Percentiles rank a stretch among this genome's conserved stretches.
These are phyloP conservation scores for Porites lutea DNA, from an alignment of 64 coral and sea anemone species.

Conservation along the genomic window DNA sequence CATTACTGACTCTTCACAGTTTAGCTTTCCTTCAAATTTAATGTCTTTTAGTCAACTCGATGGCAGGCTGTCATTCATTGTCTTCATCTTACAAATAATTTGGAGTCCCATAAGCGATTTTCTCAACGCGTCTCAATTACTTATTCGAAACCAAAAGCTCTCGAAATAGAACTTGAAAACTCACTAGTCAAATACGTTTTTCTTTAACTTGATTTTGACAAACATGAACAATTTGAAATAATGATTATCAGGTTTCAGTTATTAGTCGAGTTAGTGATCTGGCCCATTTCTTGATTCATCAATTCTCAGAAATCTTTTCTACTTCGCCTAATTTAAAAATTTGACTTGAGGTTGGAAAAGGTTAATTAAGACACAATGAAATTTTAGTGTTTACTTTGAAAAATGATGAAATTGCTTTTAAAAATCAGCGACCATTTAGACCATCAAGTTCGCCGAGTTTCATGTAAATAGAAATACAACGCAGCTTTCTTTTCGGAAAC, in stretches of 20 bases:
- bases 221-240: no score
- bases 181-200: no score
- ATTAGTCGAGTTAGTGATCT: no score
- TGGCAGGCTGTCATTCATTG: background rate
- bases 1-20: background rate
- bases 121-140: background rate
- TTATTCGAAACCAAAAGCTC: no score
- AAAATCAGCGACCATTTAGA: background rate
- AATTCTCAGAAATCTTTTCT: no score
- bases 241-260: no score
- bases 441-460: background rate
- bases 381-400: background rate
- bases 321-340: no score
- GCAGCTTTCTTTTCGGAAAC: conserved; percentile 26
- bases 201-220: no score
- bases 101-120: background rate
- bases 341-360: background rate
- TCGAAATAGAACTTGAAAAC: no score
- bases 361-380: background rate
- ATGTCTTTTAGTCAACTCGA: no score
- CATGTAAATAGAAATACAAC: background rate
- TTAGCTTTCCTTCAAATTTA: background rate
- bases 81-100: no score
- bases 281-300: no score
- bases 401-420: background rate